Conservation (phyloP, 2,113 vertebrate genomes). For the Ptilonorhynchus violaceus region DNA sequence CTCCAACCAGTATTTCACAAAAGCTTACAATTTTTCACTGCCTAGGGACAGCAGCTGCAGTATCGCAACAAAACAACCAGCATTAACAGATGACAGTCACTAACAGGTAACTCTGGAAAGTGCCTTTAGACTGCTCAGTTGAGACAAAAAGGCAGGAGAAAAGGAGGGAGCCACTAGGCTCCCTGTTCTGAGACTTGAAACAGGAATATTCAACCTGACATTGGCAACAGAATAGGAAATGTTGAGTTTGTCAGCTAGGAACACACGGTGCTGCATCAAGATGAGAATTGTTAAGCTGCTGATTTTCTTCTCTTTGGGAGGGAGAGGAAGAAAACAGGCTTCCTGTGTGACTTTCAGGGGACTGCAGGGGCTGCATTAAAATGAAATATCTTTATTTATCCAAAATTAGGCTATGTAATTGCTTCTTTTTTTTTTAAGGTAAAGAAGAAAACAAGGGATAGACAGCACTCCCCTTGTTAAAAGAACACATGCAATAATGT, state of each 20-base stretch:
- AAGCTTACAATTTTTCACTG: not conserved
- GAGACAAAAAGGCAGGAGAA: not conserved
- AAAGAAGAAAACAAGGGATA: not conserved
- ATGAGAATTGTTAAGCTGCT: not conserved
- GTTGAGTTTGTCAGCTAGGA: not conserved
- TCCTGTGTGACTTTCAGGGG: not conserved
- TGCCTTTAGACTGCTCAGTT: not conserved
- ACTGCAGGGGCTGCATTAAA: not conserved
- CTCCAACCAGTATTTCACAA: not conserved
- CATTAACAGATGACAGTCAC: not conserved
- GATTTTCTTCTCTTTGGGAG: not conserved
- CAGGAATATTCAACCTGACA: not conserved
- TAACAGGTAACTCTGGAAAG: not conserved
- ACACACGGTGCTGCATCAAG: accelerated
- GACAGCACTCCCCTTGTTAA: not conserved
- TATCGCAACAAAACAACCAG: not conserved
- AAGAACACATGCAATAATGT: not conserved
- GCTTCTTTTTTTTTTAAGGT: not conserved
- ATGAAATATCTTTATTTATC: not conserved
- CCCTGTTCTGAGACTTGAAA: not conserved
- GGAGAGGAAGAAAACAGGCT: not conserved
- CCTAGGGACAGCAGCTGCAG: not conserved
- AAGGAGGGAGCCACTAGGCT: not conserved
- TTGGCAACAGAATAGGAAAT: not conserved
- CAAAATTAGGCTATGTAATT: not conserved